Evolutionary conservation across 2,797 vertebrate species (phyloP).

Genomic region (Eidolon dupreanum): DNA sequence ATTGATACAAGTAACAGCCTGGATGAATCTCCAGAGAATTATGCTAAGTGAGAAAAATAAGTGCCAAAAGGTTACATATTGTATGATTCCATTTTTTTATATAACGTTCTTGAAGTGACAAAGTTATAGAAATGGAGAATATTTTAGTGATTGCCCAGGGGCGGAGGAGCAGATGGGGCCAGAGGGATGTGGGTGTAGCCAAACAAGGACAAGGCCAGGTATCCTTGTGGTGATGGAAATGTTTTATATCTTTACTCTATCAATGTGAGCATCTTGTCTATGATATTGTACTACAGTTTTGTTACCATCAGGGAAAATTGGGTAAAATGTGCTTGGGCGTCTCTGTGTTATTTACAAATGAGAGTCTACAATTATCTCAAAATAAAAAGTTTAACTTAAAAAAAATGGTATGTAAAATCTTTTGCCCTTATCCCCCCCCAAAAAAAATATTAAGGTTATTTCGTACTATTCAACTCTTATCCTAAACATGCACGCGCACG

Average conservation of each 20-base stretch:
- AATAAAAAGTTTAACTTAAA: not conserved
- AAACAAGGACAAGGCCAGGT: not conserved
- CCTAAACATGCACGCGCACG: accelerated
- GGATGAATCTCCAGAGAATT: not conserved
- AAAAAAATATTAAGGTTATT: not conserved
- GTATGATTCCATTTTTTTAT: not conserved
- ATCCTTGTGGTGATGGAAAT: not conserved
- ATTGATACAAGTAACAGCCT: not conserved
- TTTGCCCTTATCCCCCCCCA: not conserved
- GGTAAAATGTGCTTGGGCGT: not conserved
- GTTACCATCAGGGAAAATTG: not conserved
- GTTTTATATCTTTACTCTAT: not conserved
- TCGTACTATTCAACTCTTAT: not conserved
- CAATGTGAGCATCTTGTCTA: not conserved
- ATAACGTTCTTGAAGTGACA: not conserved
- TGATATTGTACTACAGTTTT: not conserved
- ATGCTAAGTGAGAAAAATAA: not conserved
- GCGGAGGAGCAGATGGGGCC: not conserved
- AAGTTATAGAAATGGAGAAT: not conserved
- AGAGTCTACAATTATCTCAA: not conserved
- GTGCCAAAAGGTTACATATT: not conserved
- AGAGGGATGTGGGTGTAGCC: not conserved
- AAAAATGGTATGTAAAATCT: not conserved
- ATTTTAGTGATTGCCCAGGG: not conserved
- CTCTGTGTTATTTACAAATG: not conserved